These are phyloP conservation scores for Callorhinus ursinus DNA, from an alignment of 2,113 vertebrate species.

Conservation along the genomic window DNA sequence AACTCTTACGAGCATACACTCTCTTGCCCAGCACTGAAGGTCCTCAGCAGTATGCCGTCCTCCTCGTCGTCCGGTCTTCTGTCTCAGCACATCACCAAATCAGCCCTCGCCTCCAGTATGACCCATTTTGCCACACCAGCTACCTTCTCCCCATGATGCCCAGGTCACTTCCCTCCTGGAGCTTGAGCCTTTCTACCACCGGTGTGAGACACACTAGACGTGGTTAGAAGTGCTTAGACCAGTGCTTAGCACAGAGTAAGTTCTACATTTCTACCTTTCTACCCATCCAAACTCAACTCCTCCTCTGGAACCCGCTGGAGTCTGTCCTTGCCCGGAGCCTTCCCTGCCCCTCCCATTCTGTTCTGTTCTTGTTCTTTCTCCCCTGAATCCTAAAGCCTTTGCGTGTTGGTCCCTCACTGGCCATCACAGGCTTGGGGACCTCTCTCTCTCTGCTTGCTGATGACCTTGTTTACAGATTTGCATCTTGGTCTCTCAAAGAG, in stretches of 20 bases:
- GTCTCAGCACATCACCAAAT: too few relatives aligned
- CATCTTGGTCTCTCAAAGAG: not conserved
- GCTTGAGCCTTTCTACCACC: not conserved
- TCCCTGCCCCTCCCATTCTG: not conserved
- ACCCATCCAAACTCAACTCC: too few relatives aligned
- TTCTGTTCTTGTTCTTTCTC: not conserved
- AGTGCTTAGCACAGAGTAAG: too few relatives aligned
- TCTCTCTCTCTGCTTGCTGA: not conserved
- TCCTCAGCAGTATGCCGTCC: not conserved
- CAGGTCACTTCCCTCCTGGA: not conserved
- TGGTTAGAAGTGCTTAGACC: too few relatives aligned
- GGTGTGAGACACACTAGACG: too few relatives aligned
- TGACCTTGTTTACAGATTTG: fast-evolving
- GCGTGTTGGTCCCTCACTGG: not conserved
- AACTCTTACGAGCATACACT: fast-evolving
- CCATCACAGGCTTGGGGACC: not conserved
- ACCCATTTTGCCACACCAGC: not conserved
- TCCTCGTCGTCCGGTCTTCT: too few relatives aligned
- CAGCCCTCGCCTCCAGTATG: fast-evolving
- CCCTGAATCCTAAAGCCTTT: not conserved
- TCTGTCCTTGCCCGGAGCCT: not conserved
- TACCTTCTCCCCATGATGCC: not conserved
- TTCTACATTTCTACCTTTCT: not conserved
- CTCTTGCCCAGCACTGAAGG: not conserved
- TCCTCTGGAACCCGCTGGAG: not conserved